Percentiles rank a stretch among this genome's conserved stretches.
These are phyloP conservation scores for Lasioglossum leucozonium DNA, from an alignment of 2,888 invertebrate species.

Conservation along the genomic window DNA sequence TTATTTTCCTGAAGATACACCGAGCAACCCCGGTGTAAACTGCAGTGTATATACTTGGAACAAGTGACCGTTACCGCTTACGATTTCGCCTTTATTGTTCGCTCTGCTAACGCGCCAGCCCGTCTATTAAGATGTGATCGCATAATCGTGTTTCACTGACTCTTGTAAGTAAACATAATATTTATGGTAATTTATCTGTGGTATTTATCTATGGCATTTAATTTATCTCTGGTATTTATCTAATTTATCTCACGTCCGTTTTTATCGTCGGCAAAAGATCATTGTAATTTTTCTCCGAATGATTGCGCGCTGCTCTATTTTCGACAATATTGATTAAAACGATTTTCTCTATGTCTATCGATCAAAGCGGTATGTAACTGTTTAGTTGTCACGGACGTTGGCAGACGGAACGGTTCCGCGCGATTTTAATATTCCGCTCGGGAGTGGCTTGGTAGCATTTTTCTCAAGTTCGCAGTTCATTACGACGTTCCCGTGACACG, in stretches of 20 bases:
- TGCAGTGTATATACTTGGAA: neutral
- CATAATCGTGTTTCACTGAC: neutral
- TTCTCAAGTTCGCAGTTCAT: conserved; percentile 28
- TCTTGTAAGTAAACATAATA: neutral
- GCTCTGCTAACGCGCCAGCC: neutral
- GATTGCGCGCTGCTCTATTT: neutral
- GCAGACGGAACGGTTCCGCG: neutral
- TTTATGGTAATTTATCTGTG: no score
- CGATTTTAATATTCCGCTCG: neutral
- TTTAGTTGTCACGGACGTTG: neutral
- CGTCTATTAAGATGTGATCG: neutral
- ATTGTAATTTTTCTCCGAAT: no score
- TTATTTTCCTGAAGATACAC: neutral
- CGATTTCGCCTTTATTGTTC: neutral
- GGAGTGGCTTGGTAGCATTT: neutral
- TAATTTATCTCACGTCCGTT: no score
- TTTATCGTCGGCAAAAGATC: no score
- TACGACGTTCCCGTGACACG: conserved; percentile 27
- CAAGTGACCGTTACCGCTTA: neutral
- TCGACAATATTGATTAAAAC: neutral
- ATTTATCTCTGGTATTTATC: no score
- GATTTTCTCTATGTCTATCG: neutral
- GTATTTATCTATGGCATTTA: no score
- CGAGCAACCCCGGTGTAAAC: neutral
- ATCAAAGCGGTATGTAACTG: neutral